Conservation (phyloP, 2,797 vertebrate genomes). For the Macropodus opercularis region DNA sequence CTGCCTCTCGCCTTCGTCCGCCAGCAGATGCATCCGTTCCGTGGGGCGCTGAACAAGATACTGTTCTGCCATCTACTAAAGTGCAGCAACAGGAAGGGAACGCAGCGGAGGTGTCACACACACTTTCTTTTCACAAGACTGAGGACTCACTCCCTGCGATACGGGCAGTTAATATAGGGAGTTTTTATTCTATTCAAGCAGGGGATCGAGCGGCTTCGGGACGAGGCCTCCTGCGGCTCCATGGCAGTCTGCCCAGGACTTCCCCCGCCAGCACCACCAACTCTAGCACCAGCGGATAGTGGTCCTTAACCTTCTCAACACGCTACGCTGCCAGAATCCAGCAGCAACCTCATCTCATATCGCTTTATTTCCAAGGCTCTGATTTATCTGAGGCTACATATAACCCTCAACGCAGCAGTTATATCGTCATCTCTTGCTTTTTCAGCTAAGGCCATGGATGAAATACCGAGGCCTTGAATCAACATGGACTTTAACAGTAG, state of each 20-base stretch:
- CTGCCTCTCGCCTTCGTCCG: slow-evolving; percentile 18
- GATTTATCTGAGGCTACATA: slow-evolving; percentile 57
- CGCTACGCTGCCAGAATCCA: slow-evolving; percentile 18
- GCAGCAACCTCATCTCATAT: slow-evolving; percentile 47
- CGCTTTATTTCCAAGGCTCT: slow-evolving; percentile 29
- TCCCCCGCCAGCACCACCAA: slow-evolving; percentile 26
- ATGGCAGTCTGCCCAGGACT: slow-evolving; percentile 52
- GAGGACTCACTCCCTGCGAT: slow-evolving; percentile 57
- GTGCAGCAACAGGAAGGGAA: slow-evolving; percentile 56
- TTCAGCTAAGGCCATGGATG: slow-evolving; percentile 41
- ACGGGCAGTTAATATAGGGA: slow-evolving; percentile 43
- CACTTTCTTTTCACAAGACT: slow-evolving; percentile 76
- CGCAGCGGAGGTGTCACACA: slow-evolving; percentile 57
- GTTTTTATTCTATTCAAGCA: slow-evolving; percentile 68
- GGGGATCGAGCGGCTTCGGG: slow-evolving; percentile 44
- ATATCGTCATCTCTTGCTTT: slow-evolving; percentile 29
- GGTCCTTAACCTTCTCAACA: slow-evolving; percentile 64
- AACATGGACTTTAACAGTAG: slow-evolving; percentile 62
- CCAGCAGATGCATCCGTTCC: slow-evolving; percentile 52
- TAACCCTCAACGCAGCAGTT: slow-evolving; percentile 30
- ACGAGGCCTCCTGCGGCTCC: slow-evolving; percentile 37
- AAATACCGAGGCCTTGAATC: slow-evolving; percentile 66
- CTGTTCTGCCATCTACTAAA: slow-evolving; percentile 50
- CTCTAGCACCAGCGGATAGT: slow-evolving; percentile 12
- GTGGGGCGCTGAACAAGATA: slow-evolving; percentile 51